Evolutionary conservation across 2,888 invertebrate genomes (phyloP).

Genomic region (Calephelis perditalis): DNA sequence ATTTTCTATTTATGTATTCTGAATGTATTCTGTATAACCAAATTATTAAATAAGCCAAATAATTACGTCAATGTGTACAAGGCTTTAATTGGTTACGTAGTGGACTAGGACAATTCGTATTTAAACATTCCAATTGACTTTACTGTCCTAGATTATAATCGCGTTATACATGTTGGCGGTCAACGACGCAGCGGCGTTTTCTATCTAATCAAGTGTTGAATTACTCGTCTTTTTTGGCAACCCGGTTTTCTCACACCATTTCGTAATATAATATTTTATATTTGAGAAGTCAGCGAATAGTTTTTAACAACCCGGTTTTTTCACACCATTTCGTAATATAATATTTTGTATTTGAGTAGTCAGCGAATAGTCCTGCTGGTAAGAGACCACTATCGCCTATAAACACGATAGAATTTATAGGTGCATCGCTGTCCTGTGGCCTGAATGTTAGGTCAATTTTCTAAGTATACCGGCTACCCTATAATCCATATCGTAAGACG

Average conservation of each 20-base stretch:
- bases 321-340: not conserved
- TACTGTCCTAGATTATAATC: not conserved
- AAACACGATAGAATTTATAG: no score
- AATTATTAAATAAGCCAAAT: no score
- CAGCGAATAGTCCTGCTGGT: not conserved
- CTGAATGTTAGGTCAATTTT: no score
- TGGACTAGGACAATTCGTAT: not conserved
- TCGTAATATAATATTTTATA: not conserved
- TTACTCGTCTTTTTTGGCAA: not conserved
- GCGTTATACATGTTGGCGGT: not conserved
- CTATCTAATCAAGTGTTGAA: constrained; percentile 1
- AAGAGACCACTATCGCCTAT: no score
- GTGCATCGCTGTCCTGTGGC: no score
- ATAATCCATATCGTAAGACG: no score
- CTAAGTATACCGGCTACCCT: no score
- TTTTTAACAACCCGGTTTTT: not conserved
- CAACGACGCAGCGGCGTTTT: constrained; percentile 2
- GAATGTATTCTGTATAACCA: no score
- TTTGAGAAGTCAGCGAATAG: no score
- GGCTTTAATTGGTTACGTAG: not conserved
- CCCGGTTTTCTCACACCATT: constrained; percentile 4
- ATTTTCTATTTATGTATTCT: no score
- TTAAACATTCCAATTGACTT: not conserved
- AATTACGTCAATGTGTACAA: not conserved
- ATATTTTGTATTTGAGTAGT: no score